These are phyloP conservation scores for Pterophyllum scalare DNA, from an alignment of 2,113 vertebrate genomes.

Conservation along the genomic window DNA sequence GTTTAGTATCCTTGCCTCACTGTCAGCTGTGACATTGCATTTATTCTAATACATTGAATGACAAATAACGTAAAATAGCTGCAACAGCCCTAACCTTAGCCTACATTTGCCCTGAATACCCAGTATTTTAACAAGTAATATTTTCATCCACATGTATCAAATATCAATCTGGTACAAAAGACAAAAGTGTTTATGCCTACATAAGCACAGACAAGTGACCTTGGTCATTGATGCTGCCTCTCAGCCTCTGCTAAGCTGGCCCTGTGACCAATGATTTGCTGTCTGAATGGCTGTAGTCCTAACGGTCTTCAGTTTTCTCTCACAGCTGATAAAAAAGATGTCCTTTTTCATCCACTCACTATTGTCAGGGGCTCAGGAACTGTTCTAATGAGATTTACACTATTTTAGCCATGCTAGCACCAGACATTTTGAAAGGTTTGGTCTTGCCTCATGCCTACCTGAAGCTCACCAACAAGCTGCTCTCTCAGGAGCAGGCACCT, in stretches of 20 bases:
- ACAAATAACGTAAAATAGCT: background rate
- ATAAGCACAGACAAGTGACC: constrained; percentile 7
- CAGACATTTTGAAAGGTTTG: background rate
- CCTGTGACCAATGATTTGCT: constrained; percentile 19
- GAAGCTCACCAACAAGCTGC: background rate
- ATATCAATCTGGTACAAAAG: background rate
- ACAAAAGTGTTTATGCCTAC: background rate
- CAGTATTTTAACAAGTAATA: background rate
- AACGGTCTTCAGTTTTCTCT: constrained; percentile 24
- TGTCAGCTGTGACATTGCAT: constrained; percentile 1
- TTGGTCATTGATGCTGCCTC: background rate
- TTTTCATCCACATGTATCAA: constrained; percentile 9
- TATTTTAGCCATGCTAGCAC: background rate
- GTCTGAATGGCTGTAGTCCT: constrained; percentile 21
- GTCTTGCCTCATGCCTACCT: background rate
- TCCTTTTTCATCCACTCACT: background rate
- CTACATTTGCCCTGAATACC: background rate
- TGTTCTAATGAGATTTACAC: background rate
- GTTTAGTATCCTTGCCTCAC: background rate
- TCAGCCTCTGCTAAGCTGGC: constrained; percentile 1
- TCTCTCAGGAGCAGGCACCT: background rate
- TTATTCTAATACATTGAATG: background rate
- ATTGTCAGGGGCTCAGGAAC: background rate
- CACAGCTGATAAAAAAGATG: constrained; percentile 20
- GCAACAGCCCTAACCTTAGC: background rate